Evolutionary conservation across 2,888 invertebrate genomes (phyloP), one percentile per base, ranked within the genome.

Genomic region (Malthinus flaveolus): DNA sequence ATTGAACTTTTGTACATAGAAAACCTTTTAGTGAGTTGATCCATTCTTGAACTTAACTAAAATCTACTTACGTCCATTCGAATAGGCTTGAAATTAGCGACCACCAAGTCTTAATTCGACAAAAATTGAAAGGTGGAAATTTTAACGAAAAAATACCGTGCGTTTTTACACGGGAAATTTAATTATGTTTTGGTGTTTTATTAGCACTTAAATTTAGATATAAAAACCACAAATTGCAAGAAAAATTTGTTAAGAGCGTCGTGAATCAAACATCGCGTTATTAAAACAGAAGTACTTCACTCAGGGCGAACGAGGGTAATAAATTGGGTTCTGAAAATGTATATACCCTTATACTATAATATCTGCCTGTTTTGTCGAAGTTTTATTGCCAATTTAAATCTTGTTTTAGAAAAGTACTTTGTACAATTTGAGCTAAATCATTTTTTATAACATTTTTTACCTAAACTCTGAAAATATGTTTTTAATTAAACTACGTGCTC

Each of bases 1-100:
- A 59, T 54, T 59, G 49, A 50, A 59, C 47, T 50, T 42, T 39
- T 46, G 50, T 59, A 59, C 59, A 59, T 46, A 50, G 54, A 59
- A 59, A 59, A 55, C 59, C 59, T 59, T 59, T 59, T 59, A 59
- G 54, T 23, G 37, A 42, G 39, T 42, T 42, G 39, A 42, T 42
- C 39, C 39, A 42, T 15, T 42, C 39, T 42, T 42, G 39, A 42
- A 42, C 39, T 42, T 42, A 42, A 42, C 15, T 42, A 15, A 42
- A 42, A 42, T 42, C 39, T 23, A 23, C 23, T 42, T 42, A 42
- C 13, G 15, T 42, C 39, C 39, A 23, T 42, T 36, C 23, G 39
- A 42, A 42, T 42, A 42, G n/a, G 15, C 12, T 42, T 42, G 39
- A 42, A 42, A 42, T 42, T 42, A 15, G n/a, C 39, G n/a, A n/a